phyloP scores from a whole-genome alignment of 2,113 vertebrate genomes.

The Ceyx cyanopectus region DNA sequence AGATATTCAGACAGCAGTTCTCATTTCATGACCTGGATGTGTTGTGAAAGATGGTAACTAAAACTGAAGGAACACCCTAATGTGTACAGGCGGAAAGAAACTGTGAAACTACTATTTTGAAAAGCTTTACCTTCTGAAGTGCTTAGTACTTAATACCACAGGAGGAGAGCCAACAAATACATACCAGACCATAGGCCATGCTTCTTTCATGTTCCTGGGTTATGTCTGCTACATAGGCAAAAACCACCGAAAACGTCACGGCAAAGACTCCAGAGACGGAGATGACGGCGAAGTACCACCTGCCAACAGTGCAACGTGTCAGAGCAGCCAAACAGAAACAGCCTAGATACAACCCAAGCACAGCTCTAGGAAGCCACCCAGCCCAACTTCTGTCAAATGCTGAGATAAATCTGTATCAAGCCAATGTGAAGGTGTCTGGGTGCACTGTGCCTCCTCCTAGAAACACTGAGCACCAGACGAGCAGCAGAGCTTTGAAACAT shows the following conservation, averaged over 20 bases:
- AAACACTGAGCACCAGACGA: fast-evolving
- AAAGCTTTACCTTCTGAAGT: neutral
- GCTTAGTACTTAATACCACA: neutral
- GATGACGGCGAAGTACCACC: constrained; percentile 93
- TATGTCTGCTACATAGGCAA: constrained; percentile 92
- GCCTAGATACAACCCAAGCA: neutral
- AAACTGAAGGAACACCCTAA: neutral
- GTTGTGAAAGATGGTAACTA: neutral
- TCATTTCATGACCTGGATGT: neutral
- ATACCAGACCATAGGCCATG: constrained; percentile 90
- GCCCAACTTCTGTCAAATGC: neutral
- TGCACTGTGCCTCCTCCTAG: neutral
- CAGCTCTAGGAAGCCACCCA: neutral
- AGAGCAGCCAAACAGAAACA: neutral
- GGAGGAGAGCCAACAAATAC: constrained; percentile 12
- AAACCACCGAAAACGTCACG: constrained; percentile 90
- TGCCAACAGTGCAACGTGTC: constrained; percentile 18
- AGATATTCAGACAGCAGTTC: neutral
- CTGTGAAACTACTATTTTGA: neutral
- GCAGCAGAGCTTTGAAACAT: neutral
- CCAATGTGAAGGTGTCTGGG: fast-evolving
- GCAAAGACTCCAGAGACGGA: constrained; percentile 91
- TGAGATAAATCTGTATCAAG: neutral
- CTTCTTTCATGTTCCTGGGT: constrained; percentile 91
- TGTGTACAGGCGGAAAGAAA: neutral